These are phyloP conservation scores for Drosophila pruinosa DNA, from an alignment of 1,140 invertebrate species.

Conservation along the genomic window DNA sequence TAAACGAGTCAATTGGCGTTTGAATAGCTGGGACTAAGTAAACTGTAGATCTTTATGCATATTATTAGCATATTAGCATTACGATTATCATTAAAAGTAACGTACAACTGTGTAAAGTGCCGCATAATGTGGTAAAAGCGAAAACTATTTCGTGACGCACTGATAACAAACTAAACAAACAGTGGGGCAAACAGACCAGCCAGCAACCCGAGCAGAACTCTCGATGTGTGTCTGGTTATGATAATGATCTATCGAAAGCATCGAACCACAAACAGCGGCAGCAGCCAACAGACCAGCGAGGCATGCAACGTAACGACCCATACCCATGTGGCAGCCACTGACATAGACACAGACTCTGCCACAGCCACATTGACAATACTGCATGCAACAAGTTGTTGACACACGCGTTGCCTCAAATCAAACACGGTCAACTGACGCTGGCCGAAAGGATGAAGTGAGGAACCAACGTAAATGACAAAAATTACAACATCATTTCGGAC, in stretches of 20 bases:
- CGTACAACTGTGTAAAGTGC: conserved; percentile 23
- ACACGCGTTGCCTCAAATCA: conserved; percentile 34
- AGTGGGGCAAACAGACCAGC: background rate
- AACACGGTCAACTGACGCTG: conserved; percentile 14
- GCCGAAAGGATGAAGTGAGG: conserved; percentile 18
- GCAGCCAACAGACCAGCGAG: conserved; percentile 26
- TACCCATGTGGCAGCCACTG: background rate
- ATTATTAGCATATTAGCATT: conserved; percentile 7
- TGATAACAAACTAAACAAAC: conserved; percentile 49
- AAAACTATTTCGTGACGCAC: conserved; percentile 51
- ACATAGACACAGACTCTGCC: background rate
- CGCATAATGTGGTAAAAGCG: conserved; percentile 46
- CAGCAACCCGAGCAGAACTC: conserved; percentile 14
- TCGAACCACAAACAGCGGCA: conserved; percentile 29
- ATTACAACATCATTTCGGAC: background rate
- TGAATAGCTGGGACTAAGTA: conserved; percentile 22
- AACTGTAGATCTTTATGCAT: background rate
- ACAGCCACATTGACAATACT: conserved; percentile 22
- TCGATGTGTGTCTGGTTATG: conserved; percentile 20
- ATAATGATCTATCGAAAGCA: conserved; percentile 35
- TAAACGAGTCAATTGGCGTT: conserved; percentile 43
- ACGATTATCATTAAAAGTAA: conserved; percentile 22
- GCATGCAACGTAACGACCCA: conserved; percentile 46
- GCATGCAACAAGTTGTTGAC: conserved; percentile 63
- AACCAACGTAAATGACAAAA: conserved; percentile 8